phyloP scores from a whole-genome alignment of 2,797 vertebrate genomes.

The Sylvilagus floridanus region DNA sequence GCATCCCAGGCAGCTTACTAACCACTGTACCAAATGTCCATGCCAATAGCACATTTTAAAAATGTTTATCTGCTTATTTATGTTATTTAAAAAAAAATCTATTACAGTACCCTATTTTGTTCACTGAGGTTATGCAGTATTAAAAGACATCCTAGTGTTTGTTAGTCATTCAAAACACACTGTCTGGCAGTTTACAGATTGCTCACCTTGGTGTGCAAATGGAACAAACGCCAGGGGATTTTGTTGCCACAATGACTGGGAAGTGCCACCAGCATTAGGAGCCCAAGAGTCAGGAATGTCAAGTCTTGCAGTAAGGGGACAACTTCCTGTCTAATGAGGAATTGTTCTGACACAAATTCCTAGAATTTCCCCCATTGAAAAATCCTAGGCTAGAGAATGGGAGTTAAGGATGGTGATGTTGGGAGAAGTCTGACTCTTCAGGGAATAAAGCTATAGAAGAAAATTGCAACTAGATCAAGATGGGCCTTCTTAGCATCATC shows the following conservation, averaged over 20 bases:
- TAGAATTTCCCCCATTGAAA: neutral
- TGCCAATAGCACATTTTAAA: neutral
- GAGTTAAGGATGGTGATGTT: neutral
- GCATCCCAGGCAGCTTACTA: too few relatives aligned
- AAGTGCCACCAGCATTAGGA: neutral
- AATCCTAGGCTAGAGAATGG: neutral
- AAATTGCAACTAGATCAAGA: neutral
- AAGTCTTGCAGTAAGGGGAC: neutral
- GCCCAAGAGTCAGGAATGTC: neutral
- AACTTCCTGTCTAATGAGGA: neutral
- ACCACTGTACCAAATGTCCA: too few relatives aligned
- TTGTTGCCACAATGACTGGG: neutral
- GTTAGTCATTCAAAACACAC: neutral
- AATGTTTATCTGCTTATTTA: neutral
- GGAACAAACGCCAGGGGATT: neutral
- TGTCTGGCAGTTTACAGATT: neutral
- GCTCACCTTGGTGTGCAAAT: neutral
- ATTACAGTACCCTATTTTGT: neutral
- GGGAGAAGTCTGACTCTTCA: accelerated
- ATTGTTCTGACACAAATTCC: neutral
- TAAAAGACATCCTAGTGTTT: neutral
- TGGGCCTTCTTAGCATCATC: neutral
- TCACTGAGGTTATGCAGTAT: neutral
- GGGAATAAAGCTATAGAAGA: neutral
- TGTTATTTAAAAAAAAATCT: too few relatives aligned